Evolutionary conservation across 35 echinoderm and acorn worm species (phyloP).

Genomic region (Ophioderma brevispina): DNA sequence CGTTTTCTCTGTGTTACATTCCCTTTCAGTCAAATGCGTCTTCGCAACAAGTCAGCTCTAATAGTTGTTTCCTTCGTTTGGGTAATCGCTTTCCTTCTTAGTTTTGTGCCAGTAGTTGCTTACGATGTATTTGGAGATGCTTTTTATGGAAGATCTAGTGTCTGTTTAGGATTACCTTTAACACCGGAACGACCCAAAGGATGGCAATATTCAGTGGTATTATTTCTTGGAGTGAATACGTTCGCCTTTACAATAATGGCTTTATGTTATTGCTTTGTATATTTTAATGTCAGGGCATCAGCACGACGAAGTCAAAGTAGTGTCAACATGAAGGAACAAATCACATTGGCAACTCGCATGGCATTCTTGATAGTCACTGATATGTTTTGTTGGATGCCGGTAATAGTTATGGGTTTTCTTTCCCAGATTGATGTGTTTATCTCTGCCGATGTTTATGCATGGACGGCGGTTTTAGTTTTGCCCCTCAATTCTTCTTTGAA

Average conservation of each 20-base stretch:
- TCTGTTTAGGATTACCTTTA: conserved; percentile 80
- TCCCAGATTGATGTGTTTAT: conserved; percentile 2
- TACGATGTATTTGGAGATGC: no score
- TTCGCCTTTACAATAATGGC: conserved; percentile 17
- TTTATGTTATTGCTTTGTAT: conserved; percentile 40
- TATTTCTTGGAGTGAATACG: conserved; percentile 47
- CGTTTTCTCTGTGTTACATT: neutral
- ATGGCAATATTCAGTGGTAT: conserved; percentile 34
- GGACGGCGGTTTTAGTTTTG: conserved; percentile 75
- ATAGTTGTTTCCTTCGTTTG: conserved; percentile 35
- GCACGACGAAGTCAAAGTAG: neutral
- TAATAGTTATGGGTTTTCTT: conserved; percentile 54
- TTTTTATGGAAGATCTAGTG: conserved; percentile 89
- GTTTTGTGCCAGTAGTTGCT: conserved; percentile 10
- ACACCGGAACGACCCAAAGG: conserved; percentile 51
- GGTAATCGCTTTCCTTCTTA: neutral
- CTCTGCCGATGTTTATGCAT: conserved; percentile 54
- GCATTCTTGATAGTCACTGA: conserved; percentile 50
- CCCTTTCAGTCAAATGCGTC: neutral
- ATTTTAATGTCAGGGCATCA: conserved; percentile 12
- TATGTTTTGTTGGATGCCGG: conserved; percentile 63
- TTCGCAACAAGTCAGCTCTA: neutral
- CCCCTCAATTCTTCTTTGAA: conserved; percentile 87
- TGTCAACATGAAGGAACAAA: neutral
- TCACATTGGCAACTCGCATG: conserved; percentile 56